These are phyloP conservation scores for Huso huso DNA, from an alignment of 2,797 vertebrate genomes.

Conservation along the genomic window DNA sequence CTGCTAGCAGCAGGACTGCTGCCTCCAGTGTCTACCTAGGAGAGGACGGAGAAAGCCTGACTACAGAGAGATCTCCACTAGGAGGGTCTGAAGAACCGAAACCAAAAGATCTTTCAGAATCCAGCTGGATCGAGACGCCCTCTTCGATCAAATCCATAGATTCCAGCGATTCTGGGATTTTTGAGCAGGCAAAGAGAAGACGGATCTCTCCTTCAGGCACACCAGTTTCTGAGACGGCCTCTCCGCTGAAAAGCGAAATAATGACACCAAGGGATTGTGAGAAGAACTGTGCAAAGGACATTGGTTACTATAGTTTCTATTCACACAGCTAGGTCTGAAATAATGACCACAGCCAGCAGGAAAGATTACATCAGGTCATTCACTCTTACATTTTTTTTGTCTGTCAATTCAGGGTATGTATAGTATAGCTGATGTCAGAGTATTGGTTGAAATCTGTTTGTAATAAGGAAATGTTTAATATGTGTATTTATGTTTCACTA, in stretches of 20 bases:
- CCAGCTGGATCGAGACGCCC: conserved; percentile 96
- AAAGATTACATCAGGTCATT: no score
- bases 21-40: conserved; percentile 71
- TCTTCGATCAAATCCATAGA: conserved; percentile 96
- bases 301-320: conserved; percentile 97
- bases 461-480: no score
- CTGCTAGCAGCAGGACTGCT: conserved; percentile 61
- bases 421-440: no score
- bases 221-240: conserved; percentile 84
- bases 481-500: no score
- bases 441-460: no score
- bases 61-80: conserved; percentile 82
- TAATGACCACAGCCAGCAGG: no score
- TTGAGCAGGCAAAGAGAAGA: conserved; percentile 93
- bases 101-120: conserved; percentile 93
- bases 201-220: conserved; percentile 89
- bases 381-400: no score
- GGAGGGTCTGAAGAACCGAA: conserved; percentile 83
- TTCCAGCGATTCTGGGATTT: conserved; percentile 94
- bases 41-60: conserved; percentile 79
- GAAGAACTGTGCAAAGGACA: conserved; percentile 95
- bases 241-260: conserved; percentile 89
- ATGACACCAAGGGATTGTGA: conserved; percentile 89
- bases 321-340: conserved; percentile 75
- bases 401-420: no score